A percentile compares a stretch with the other conserved stretches of the same genome.
phyloP scores from a whole-genome alignment of 1,140 invertebrate genomes.

The Drosophila ironensis region DNA sequence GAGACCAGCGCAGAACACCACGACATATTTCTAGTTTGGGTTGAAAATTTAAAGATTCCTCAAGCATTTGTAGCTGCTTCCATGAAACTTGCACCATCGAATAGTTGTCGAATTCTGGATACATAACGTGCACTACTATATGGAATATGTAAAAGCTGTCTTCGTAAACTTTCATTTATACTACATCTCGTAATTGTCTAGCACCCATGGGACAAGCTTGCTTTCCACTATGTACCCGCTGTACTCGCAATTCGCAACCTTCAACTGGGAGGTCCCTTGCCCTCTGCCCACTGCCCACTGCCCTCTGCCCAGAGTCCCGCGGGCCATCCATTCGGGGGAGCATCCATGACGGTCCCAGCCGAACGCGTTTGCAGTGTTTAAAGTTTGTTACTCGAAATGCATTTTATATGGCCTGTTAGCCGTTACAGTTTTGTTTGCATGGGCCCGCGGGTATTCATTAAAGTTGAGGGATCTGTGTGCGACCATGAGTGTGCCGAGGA shows the following conservation, averaged over 20 bases:
- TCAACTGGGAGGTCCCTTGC: not conserved
- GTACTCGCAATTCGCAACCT: constrained; percentile 6
- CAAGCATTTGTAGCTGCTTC: too few relatives aligned
- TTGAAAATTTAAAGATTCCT: not conserved
- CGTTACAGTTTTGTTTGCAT: constrained; percentile 69
- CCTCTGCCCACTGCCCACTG: not conserved
- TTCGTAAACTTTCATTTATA: constrained; percentile 9
- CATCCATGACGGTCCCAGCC: constrained; percentile 55
- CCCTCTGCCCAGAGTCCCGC: not conserved
- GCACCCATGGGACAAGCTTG: constrained; percentile 8
- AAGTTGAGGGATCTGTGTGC: constrained; percentile 35
- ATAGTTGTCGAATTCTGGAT: too few relatives aligned
- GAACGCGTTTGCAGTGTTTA: constrained; percentile 64
- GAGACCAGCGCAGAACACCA: not conserved
- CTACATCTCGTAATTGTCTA: constrained; percentile 16
- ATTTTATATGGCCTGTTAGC: constrained; percentile 74
- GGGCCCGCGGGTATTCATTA: constrained; percentile 66
- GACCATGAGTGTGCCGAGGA: constrained; percentile 15
- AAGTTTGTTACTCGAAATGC: constrained; percentile 76
- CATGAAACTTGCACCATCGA: too few relatives aligned
- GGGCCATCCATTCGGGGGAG: not conserved
- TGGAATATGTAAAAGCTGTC: too few relatives aligned
- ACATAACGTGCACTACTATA: too few relatives aligned
- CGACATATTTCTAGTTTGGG: constrained; percentile 41
- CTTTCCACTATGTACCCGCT: constrained; percentile 23